These are phyloP conservation scores for Gavia stellata DNA, from an alignment of 2,113 vertebrate genomes.

Conservation along the genomic window DNA sequence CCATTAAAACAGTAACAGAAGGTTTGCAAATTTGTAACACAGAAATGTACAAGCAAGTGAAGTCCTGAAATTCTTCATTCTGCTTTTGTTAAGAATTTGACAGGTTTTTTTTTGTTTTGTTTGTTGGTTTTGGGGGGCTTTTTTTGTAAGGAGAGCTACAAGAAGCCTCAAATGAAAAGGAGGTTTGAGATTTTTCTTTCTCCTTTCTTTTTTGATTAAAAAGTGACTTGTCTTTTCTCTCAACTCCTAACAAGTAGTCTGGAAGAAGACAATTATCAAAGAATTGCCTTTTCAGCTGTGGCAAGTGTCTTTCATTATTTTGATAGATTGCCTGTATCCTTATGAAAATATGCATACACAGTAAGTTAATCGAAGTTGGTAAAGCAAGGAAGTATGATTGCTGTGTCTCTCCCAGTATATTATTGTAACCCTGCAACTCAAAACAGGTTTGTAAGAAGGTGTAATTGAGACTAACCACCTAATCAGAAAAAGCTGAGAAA, in stretches of 20 bases:
- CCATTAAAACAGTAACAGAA: background rate
- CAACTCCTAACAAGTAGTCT: background rate
- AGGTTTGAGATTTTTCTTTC: accelerated
- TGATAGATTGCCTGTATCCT: background rate
- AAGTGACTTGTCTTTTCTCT: background rate
- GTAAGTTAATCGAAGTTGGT: background rate
- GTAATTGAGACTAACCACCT: background rate
- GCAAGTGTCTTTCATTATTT: background rate
- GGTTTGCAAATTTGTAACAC: background rate
- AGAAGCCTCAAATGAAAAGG: background rate
- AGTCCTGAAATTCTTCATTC: background rate
- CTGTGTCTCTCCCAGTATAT: background rate
- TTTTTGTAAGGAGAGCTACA: background rate
- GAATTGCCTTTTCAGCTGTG: background rate
- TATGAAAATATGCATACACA: background rate
- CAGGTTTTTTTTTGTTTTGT: background rate
- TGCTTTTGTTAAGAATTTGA: background rate
- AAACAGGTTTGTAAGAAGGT: background rate
- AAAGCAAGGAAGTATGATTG: background rate
- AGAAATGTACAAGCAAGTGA: background rate
- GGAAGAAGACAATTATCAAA: background rate
- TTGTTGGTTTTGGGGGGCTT: accelerated
- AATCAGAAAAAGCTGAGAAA: background rate
- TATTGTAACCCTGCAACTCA: background rate
- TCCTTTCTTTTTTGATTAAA: accelerated